Evolutionary conservation across 2,797 vertebrate genomes (phyloP).

Genomic region (Peromyscus melanophrys): DNA sequence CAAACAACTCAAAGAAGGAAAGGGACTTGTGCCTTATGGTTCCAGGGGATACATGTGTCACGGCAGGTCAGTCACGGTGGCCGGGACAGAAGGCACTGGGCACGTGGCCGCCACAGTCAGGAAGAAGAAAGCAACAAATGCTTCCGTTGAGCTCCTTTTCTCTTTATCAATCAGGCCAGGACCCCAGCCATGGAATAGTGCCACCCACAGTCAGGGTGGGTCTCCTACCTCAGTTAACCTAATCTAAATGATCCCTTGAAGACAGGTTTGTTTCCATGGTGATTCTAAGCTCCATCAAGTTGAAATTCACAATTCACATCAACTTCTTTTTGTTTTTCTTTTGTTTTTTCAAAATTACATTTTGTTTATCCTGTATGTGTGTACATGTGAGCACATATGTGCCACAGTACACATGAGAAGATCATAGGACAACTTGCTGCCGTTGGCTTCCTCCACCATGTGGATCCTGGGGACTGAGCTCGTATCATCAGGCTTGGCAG

Average conservation of each 20-base stretch:
- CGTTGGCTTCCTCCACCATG: background rate
- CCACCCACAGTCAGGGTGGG: background rate
- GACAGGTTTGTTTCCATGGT: background rate
- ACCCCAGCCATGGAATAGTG: background rate
- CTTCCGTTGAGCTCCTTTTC: background rate
- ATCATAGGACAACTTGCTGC: background rate
- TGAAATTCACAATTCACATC: background rate
- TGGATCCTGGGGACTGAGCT: background rate
- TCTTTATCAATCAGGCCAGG: background rate
- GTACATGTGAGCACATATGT: background rate
- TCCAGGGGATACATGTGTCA: background rate
- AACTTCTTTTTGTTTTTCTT: background rate
- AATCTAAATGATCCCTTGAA: background rate
- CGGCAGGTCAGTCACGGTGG: rapidly evolving
- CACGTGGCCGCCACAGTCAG: background rate
- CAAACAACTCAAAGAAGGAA: background rate
- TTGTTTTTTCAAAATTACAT: background rate
- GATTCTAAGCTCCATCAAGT: background rate
- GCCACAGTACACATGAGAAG: background rate
- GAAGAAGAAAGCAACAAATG: background rate
- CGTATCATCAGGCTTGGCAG: background rate
- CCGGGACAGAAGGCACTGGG: background rate
- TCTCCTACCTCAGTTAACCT: background rate
- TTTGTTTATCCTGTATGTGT: background rate
- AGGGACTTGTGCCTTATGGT: background rate